phyloP scores from a whole-genome alignment of 2,888 invertebrate genomes.

The Tanytarsus gracilentus region DNA sequence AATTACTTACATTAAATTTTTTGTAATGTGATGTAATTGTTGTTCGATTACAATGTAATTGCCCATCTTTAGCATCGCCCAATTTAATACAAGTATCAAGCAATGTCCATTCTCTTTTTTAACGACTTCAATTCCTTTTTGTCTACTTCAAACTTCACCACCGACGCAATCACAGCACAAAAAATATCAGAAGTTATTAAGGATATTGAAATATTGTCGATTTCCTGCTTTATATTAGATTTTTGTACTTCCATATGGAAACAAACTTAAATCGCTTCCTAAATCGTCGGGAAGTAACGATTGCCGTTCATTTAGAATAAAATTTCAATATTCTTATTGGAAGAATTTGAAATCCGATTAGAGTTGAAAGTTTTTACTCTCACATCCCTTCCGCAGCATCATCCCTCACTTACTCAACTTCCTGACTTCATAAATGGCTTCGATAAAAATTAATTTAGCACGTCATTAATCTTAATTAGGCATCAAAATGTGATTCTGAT shows the following conservation, averaged over 20 bases:
- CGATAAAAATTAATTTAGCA: slow-evolving; percentile 25
- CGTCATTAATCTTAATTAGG: slow-evolving; percentile 28
- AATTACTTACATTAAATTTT: too few relatives aligned
- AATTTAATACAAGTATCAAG: too few relatives aligned
- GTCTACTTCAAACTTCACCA: not conserved
- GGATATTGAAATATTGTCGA: not conserved
- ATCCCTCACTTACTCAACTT: not conserved
- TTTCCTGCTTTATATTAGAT: slow-evolving; percentile 11
- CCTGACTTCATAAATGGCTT: slow-evolving; percentile 2
- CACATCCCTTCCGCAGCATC: not conserved
- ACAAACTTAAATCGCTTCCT: slow-evolving; percentile 9
- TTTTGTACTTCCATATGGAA: not conserved
- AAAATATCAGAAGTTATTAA: too few relatives aligned
- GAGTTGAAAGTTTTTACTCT: not conserved
- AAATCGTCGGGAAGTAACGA: slow-evolving; percentile 9
- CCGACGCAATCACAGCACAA: too few relatives aligned
- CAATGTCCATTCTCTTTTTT: too few relatives aligned
- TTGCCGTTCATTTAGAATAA: not conserved
- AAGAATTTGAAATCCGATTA: slow-evolving; percentile 17
- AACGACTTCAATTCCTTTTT: too few relatives aligned
- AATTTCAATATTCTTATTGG: slow-evolving; percentile 1
- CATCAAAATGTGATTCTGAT: slow-evolving; percentile 18
- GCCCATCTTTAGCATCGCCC: too few relatives aligned
- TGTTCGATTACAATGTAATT: too few relatives aligned
- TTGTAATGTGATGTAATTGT: too few relatives aligned